Evolutionary conservation across 2,888 invertebrate genomes (phyloP), one percentile per base, ranked within the genome.

Genomic region (Aphidoletes aphidimyza): DNA sequence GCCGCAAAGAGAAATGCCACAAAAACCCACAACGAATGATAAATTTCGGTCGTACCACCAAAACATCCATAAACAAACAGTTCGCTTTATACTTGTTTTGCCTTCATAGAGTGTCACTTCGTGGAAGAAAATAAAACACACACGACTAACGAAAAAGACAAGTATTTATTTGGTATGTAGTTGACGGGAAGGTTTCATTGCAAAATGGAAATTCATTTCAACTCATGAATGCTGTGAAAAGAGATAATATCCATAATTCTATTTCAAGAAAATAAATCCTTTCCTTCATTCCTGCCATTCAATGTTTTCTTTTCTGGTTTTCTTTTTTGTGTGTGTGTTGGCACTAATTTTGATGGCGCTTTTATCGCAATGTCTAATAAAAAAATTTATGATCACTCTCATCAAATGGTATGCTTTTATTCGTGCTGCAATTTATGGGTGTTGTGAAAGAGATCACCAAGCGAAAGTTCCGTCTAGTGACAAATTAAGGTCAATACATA

Each of bases 401-500:
- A 30, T 69, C 8, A 69, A 69, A 69, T 22, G 5, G 30, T 34
- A 0, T 5, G 11, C 8, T 54, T 54, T 54, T 54, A n/a, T 54
- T 22, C 3, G 54, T 3, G 22, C n/a, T 69, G 69, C 2, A 34
- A 69, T 30, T 30, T 69, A 30, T 30, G 69, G 30, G 0, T 30
- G 69, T 0, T 69, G 30, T n/a, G n/a, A n/a, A n/a, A 30, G 69
- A 69, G 34, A 69, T 30, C 1, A 30, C 34, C 14, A 30, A 14
- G 9, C 14, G 30, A 26, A 30, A 30, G 30, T 34, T 69, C 30
- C n/a, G 26, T 54, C 22, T n/a, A 26, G 34, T 69, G 69, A 69
- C 30, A 69, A 69, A 69, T 69, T 69, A 69, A 30, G 30, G 69
- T 69, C 69, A 69, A 69, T 69, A 69, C 30, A 69, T 69, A 30